Evolutionary conservation across 2,888 invertebrate genomes (phyloP), one percentile per base, ranked within the genome.

Genomic region (Brassicogethes aeneus): DNA sequence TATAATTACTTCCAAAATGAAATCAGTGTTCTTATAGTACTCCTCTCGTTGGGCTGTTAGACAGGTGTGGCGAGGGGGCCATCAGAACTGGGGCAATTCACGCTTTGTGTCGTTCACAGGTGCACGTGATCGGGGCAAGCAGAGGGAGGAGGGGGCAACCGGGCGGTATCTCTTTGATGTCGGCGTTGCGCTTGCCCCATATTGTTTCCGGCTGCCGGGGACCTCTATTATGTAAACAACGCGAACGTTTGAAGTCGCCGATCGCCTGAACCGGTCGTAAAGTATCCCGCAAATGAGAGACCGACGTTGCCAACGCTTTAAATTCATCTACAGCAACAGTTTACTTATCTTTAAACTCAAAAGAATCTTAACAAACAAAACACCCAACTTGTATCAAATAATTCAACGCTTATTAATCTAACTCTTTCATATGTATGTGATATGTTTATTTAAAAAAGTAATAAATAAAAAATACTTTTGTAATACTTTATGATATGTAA

Each of bases 161-260:
- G 37, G 59, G 61, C 66, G 65, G 66, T 58, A 41, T 48, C 50
- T 45, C 64, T 68, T 68, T 68, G 66, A 68, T 58, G 65, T 66
- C 55, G 53, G 59, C 62, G 56, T 57, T 58, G 61, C 62, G 65
- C 62, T 62, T 60, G 64, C 63, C 63, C 66, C 66, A 62, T 66
- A 68, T 67, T 68, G 67, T 68, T 68, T 68, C 68, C 68, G 68
- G 68, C 66, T 75, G 75, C 73, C 69, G 74, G 72, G 75, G 76
- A 75, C 76, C 76, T 74, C 75, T 75, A 77, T 77, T 77, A 77
- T 77, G 77, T 77, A 77, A 77, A 78, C 77, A 77, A 73, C 74
- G 72, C 70, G 71, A 68, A 60, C 70, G 71, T 77, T 77, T 77
- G 75, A 76, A 74, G 71, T 76, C 62, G 72, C 71, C 74, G 75